phyloP scores from a whole-genome alignment of 35 echinoderm and acorn worm species.

The Amphiura filiformis region DNA sequence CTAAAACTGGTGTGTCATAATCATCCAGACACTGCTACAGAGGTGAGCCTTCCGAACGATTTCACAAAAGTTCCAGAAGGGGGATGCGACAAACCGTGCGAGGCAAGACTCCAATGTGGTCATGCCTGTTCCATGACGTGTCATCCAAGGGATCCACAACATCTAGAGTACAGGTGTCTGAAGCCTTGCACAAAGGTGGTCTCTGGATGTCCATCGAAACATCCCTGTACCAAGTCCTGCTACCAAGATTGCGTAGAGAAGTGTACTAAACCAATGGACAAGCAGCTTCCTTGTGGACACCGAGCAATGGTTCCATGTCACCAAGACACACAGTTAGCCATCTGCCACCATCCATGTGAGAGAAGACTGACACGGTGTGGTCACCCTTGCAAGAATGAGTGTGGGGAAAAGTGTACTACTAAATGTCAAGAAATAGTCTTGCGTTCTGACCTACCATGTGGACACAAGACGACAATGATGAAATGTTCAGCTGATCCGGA shows the following conservation, averaged over 20 bases:
- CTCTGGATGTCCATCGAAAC: not conserved
- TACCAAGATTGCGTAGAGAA: constrained; percentile 20
- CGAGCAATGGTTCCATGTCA: not conserved
- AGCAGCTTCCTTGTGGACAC: constrained; percentile 9
- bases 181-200: constrained; percentile 28
- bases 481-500: constrained; percentile 30
- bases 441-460: constrained; percentile 29
- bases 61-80: constrained; percentile 68
- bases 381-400: constrained; percentile 1
- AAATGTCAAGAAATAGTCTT: constrained; percentile 2
- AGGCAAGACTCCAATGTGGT: constrained; percentile 62
- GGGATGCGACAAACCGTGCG: constrained; percentile 57
- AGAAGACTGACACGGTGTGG: constrained; percentile 17
- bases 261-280: constrained; percentile 1
- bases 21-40: constrained; percentile 52
- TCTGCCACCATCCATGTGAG: not conserved
- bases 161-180: constrained; percentile 39
- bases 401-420: not conserved
- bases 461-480: constrained; percentile 27
- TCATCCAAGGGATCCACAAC: constrained; percentile 57
- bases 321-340: not conserved
- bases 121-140: constrained; percentile 64
- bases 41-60: constrained; percentile 31
- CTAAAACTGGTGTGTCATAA: constrained; percentile 49
- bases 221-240: constrained; percentile 34